These are phyloP conservation scores for Tachycineta bicolor DNA, from an alignment of 2,113 vertebrate genomes.

Conservation along the genomic window DNA sequence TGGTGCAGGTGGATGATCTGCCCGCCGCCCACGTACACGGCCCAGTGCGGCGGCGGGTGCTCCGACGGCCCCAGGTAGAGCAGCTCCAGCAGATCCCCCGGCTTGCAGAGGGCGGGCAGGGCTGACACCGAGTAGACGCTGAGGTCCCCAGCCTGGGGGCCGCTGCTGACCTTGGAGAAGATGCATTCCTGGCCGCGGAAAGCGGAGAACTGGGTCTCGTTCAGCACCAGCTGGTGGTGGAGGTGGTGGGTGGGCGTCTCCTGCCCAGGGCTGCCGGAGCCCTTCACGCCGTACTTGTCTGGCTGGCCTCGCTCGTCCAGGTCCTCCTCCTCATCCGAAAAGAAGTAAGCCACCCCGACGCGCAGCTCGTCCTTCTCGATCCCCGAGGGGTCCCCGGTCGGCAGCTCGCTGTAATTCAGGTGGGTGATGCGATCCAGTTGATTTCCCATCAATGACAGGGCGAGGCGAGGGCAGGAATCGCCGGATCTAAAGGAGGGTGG, in stretches of 20 bases:
- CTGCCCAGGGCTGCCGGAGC: slow-evolving; percentile 69
- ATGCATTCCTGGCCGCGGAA: slow-evolving; percentile 99
- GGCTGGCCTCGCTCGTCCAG: slow-evolving; percentile 94
- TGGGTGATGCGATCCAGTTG: slow-evolving; percentile 99
- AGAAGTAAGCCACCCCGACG: slow-evolving; percentile 99
- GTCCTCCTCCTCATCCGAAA: slow-evolving; percentile 99
- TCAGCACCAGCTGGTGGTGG: slow-evolving; percentile 81
- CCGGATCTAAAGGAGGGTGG: slow-evolving; percentile 77
- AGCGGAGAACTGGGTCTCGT: slow-evolving; percentile 95
- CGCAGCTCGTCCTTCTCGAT: slow-evolving; percentile 98
- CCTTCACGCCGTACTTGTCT: slow-evolving; percentile 86
- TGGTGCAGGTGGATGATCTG: slow-evolving; percentile 94
- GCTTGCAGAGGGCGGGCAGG: slow-evolving; percentile 93
- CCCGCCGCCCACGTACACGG: slow-evolving; percentile 90
- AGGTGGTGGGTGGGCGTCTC: slow-evolving; percentile 69
- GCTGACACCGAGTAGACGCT: slow-evolving; percentile 88
- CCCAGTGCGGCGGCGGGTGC: slow-evolving; percentile 92
- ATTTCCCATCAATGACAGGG: slow-evolving; percentile 99
- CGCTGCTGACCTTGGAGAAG: slow-evolving; percentile 95
- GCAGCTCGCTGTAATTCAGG: slow-evolving; percentile 99
- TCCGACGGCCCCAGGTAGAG: slow-evolving; percentile 81
- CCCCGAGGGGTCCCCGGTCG: slow-evolving; percentile 98
- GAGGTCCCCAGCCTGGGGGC: slow-evolving; percentile 87
- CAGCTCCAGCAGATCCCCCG: slow-evolving; percentile 96
- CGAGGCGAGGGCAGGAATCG: slow-evolving; percentile 86